A percentile compares a stretch with the other conserved stretches of the same genome.
Evolutionary conservation across 2,888 invertebrate genomes (phyloP).

Genomic region (Coleophora flavipennella): DNA sequence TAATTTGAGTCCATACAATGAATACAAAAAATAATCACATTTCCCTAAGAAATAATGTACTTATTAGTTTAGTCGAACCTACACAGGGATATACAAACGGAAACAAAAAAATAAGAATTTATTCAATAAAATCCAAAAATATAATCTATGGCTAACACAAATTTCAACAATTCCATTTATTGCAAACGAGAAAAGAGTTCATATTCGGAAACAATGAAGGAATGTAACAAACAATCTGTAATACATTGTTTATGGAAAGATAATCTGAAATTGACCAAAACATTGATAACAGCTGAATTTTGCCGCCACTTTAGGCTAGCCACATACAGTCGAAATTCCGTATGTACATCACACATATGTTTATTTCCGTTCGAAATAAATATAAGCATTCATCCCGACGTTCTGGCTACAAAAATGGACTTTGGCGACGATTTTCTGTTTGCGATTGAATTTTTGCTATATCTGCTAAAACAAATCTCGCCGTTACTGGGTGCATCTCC

Average conservation of each 20-base stretch:
- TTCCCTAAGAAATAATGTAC: constrained; percentile 49
- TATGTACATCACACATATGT: no score
- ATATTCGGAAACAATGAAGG: constrained; percentile 43
- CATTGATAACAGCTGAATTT: no score
- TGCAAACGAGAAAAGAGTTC: constrained; percentile 16
- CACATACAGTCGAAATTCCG: no score
- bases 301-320: no score
- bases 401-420: no score
- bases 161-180: constrained; percentile 56
- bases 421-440: no score
- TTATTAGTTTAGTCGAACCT: constrained; percentile 30
- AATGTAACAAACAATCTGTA: constrained; percentile 47
- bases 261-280: no score
- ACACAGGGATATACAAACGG: constrained; percentile 51
- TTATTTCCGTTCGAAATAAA: no score
- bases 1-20: background rate
- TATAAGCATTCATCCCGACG: no score
- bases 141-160: constrained; percentile 61
- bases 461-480: no score
- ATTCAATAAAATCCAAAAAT: constrained; percentile 56
- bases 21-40: constrained; percentile 11
- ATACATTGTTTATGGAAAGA: background rate
- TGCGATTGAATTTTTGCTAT: no score
- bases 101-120: constrained; percentile 49
- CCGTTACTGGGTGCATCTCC: no score